Evolutionary conservation across 2,113 vertebrate genomes (phyloP), one percentile per base, ranked within the genome.

Genomic region (Tringa solitaria): DNA sequence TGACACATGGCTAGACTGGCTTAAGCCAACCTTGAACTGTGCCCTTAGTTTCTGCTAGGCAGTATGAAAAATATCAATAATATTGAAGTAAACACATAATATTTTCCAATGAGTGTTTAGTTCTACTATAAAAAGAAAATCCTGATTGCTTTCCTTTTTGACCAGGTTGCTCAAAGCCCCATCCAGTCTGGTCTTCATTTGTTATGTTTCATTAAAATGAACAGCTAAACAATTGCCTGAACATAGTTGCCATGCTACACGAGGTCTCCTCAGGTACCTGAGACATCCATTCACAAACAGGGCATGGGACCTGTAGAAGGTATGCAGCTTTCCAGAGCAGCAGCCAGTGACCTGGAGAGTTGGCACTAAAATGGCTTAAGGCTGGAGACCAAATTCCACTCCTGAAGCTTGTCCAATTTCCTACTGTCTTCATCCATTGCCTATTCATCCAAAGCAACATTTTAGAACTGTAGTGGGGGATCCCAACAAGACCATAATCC

Each of bases 181-280:
- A 30, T 54, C 53, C 16, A 54, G 53, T 10, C 53, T 54, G 53
- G 53, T 18, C 53, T 30, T 54, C 30, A 67, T 45, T 27, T 50
- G 26, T 23, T 50, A 37, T 33, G 39, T 61, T 57, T 84, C 23
- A 59, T 27, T 63, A 82, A 68, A 35, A 43, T 9, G 35, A 45
- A 57, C 33, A 69, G 6, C 15, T 27, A 59, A 56, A 68, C 33
- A 23, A 33, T 5, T 70, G 53, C 73, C 68, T 91, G 30, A 73
- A 53, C 11, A 32, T 2, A 81, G 67, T 0, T 72, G 27, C 14
- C 0, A 0, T 35, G 32, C 33, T 50, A 17, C 54, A 9, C 4
- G 26, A 53, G 33, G 12, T 73, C 45, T 53, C 22, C 41, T 46
- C 17, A 56, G 26, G 24, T 69, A 28, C 8, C 41, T 9, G 20